Conservation (phyloP, 2,113 vertebrate species). For the Sula dactylatra region DNA sequence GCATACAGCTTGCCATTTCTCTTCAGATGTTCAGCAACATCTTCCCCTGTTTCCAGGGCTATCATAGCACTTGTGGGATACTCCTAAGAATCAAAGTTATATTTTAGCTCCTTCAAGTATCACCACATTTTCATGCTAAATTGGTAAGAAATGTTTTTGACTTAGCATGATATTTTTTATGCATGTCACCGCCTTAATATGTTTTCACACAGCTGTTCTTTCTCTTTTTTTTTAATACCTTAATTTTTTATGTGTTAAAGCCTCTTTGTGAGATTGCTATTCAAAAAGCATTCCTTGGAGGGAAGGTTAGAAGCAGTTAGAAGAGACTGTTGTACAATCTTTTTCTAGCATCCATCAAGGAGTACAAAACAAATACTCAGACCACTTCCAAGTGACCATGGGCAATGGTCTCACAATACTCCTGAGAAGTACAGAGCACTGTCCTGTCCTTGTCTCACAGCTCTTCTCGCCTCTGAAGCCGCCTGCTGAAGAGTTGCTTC, state of each 20-base stretch:
- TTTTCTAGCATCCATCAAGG: neutral
- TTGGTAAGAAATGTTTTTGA: neutral
- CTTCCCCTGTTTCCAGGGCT: neutral
- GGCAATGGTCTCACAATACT: neutral
- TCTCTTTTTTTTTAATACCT: neutral
- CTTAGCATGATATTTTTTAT: neutral
- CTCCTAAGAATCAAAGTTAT: neutral
- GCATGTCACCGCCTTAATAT: neutral
- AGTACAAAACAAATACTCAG: neutral
- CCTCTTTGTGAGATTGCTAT: neutral
- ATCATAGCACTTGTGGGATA: neutral
- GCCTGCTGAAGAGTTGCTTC: neutral
- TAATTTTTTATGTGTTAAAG: neutral
- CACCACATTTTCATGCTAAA: neutral
- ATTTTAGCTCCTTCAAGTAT: neutral
- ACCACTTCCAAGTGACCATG: neutral
- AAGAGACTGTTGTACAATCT: neutral
- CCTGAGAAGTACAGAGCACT: neutral
- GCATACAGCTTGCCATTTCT: neutral
- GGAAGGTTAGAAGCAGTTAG: neutral
- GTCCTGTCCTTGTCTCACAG: neutral
- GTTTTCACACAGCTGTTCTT: neutral
- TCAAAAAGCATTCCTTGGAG: neutral
- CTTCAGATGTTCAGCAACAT: neutral
- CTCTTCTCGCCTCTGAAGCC: neutral